Conservation (phyloP, 2,113 vertebrate genomes). For the Lamprotornis superbus region DNA sequence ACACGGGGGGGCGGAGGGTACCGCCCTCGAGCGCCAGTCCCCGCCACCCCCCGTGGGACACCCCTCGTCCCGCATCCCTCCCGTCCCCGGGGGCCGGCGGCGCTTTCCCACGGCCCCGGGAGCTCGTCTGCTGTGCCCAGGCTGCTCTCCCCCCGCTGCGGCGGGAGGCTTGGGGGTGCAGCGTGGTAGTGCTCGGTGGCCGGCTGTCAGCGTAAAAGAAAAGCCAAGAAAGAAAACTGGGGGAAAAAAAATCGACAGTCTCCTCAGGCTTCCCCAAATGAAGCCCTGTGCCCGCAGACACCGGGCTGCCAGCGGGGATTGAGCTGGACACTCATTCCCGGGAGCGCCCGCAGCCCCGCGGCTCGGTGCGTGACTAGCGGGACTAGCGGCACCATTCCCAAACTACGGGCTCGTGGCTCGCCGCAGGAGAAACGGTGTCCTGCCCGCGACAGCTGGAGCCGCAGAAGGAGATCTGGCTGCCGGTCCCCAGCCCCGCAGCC, state of each 20-base stretch:
- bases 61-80: background rate
- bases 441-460: background rate
- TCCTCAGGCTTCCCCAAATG: background rate
- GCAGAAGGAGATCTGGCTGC: background rate
- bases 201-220: background rate
- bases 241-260: accelerated
- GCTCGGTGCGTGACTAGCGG: background rate
- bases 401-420: accelerated
- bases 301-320: background rate
- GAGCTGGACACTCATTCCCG: background rate
- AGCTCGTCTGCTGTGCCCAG: background rate
- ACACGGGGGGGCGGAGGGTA: background rate
- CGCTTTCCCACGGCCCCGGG: background rate
- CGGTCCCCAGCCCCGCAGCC: background rate
- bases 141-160: background rate
- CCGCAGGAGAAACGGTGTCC: background rate
- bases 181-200: background rate
- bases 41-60: background rate
- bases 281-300: background rate
- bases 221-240: background rate
- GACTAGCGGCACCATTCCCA: background rate
- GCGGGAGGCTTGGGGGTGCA: background rate
- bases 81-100: background rate
- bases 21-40: background rate
- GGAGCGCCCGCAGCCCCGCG: background rate